Base-by-base conservation (phyloP, 2,113 vertebrate genomes). In the Mesitornis unicolor region DNA sequence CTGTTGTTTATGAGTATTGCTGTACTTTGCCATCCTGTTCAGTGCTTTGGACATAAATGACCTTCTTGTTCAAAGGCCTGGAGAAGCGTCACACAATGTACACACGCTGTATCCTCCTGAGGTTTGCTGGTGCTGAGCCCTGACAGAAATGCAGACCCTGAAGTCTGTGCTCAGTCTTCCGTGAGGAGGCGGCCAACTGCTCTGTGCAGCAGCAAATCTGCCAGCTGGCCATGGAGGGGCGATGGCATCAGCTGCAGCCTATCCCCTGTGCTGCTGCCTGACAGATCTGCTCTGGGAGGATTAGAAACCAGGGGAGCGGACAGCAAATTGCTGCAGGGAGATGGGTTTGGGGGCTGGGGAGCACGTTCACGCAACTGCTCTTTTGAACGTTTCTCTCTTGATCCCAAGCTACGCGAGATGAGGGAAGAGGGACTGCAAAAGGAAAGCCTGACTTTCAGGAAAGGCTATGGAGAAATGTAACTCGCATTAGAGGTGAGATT, bases 141-240 rank as follows among this genome's bases (percentile, higher is more conserved):
- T 11, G 85, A 35, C 91, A 84, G 77, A 93, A 90, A 83, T 61
- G 61, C 86, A 51, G 33, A 73, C 53, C 94, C 95, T 90, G 78
- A 70, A 91, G 94, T 73, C 84, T 77, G 94, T 84, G 94, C 86
- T 94, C 96, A 70, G 75, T 15, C 95, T 33, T 89, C 96, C 80
- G 42, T 90, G 94, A 95, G 96, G 33, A 85, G 76, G 89, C 87
- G 92, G 86, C 93, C 93, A 96, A 91, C 31, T 7, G 81, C 84
- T 93, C 86, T 47, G 91, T 63, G 89, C 93, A 45, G 68, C 91
- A 35, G 94, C 73, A n/a, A 31, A 87, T n/a, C 81, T 86, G 97
- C 97, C 97, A 94, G 95, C 95, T 89, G 95, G 82, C 93, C 70
- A 0, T 3, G 57, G 71, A 93, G 78, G 79, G 87, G 53, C 53